Evolutionary conservation across 2,797 vertebrate species (phyloP), one percentile per base, ranked within the genome.

Genomic region (Mormyrus hasselquistii): DNA sequence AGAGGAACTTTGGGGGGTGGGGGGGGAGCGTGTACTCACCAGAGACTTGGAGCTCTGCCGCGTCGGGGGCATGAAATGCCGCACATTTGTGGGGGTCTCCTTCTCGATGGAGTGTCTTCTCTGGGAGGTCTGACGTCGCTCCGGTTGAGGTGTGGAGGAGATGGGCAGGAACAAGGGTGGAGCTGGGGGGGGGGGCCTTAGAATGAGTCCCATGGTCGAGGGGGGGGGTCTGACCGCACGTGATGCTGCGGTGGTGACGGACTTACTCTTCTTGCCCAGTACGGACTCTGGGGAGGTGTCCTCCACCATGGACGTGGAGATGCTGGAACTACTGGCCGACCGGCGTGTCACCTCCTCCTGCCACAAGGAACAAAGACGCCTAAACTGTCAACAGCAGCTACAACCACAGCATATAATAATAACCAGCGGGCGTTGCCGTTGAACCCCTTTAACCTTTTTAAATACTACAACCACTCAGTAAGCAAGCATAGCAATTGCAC

Each of bases 81-180:
- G 96, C 82, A 99, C 97, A 0, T 97, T 98, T 50, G 98, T 99
- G 57, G 98, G 98, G 0, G 98, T 99, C 93, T 99, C 98, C 93
- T 99, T 99, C 93, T 99, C 99, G 22, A 99, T 99, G 91, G 98
- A 99, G 94, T 99, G 99, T 86, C 99, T 96, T 90, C 99, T 96
- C 94, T 97, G 98, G 1, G 98, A 95, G 0, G 96, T 94, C 93
- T 98, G 95, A 59, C 97, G 96, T 92, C 98, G 96, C 95, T 99
- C 98, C 0, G 99, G 99, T 93, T 99, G 98, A 0, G 99, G 98
- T 0, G 98, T 99, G 34, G 98, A 99, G 0, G 98, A 99, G 92
- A 99, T 99, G 91, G 99, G 99, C 93, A 99, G 94, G 95, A 99
- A 99, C 94, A 97, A 97, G 1, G 98, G 98, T 76, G 98, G 98